phyloP scores from a whole-genome alignment of 2,113 vertebrate genomes.

The Orientallactaga bullata region DNA sequence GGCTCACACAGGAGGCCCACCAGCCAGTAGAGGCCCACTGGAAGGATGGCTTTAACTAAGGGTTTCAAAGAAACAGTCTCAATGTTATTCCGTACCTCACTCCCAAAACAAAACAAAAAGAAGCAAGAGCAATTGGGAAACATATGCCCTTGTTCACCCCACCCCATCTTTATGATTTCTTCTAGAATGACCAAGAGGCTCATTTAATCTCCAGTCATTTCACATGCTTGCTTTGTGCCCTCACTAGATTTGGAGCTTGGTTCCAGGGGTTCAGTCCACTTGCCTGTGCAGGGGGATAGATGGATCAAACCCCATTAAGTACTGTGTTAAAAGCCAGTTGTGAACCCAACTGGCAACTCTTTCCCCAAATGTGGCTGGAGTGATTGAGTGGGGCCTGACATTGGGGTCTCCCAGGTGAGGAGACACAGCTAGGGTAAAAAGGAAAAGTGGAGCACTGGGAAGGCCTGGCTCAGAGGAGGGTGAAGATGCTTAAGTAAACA shows the following conservation, averaged over 20 bases:
- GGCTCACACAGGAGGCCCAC: neutral
- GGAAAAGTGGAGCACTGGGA: conserved; percentile 8
- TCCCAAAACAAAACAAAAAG: neutral
- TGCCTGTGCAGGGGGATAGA: neutral
- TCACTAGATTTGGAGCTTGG: neutral
- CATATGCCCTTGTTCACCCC: neutral
- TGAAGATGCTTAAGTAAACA: neutral
- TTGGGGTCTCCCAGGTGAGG: neutral
- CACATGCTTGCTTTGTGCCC: neutral
- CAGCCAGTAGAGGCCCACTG: neutral
- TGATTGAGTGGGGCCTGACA: neutral
- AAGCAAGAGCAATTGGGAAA: neutral
- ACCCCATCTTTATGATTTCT: neutral
- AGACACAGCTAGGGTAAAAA: conserved; percentile 24
- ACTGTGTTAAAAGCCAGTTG: neutral
- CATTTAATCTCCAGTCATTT: conserved; percentile 3
- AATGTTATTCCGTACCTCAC: neutral
- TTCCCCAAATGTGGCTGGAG: neutral
- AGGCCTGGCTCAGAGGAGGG: neutral
- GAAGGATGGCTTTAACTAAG: neutral
- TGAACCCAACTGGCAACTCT: neutral
- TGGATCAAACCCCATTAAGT: neutral
- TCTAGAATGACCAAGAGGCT: conserved; percentile 15
- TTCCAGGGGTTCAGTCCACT: neutral
- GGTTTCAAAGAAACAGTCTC: conserved; percentile 31